Conservation (phyloP, 2,113 vertebrate genomes). For the Esox niger region DNA sequence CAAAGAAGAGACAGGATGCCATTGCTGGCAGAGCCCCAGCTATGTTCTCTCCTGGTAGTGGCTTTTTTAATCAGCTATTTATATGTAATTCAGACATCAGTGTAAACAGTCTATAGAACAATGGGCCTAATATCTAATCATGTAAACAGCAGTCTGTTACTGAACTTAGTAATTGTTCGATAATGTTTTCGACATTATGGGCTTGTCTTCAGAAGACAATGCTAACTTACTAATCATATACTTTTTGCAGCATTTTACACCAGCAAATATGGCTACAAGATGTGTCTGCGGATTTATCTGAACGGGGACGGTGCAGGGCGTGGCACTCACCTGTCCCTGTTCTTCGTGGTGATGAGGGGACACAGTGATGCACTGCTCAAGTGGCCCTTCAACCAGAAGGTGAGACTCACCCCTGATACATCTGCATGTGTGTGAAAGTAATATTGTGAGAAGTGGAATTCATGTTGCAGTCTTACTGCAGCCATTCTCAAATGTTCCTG, state of each 20-base stretch:
- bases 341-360: slow-evolving; percentile 97
- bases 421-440: background rate
- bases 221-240: too few relatives aligned
- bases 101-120: background rate
- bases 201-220: background rate
- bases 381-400: slow-evolving; percentile 99
- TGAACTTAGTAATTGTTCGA: background rate
- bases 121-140: background rate
- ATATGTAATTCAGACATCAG: too few relatives aligned
- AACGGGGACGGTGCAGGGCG: slow-evolving; percentile 93
- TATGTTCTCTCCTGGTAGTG: slow-evolving; percentile 93
- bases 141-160: background rate
- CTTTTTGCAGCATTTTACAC: slow-evolving; percentile 87
- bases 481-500: too few relatives aligned
- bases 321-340: slow-evolving; percentile 89
- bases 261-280: slow-evolving; percentile 97
- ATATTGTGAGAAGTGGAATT: too few relatives aligned
- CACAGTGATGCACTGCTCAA: slow-evolving; percentile 89
- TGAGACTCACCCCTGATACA: slow-evolving; percentile 42
- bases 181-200: background rate
- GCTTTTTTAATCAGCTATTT: too few relatives aligned
- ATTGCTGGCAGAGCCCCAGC: slow-evolving; percentile 87
- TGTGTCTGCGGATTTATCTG: slow-evolving; percentile 94
- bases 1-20: slow-evolving; percentile 91
- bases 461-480: too few relatives aligned